Base-by-base conservation (phyloP, 1,140 invertebrate species). In the Drosophila auraria region DNA sequence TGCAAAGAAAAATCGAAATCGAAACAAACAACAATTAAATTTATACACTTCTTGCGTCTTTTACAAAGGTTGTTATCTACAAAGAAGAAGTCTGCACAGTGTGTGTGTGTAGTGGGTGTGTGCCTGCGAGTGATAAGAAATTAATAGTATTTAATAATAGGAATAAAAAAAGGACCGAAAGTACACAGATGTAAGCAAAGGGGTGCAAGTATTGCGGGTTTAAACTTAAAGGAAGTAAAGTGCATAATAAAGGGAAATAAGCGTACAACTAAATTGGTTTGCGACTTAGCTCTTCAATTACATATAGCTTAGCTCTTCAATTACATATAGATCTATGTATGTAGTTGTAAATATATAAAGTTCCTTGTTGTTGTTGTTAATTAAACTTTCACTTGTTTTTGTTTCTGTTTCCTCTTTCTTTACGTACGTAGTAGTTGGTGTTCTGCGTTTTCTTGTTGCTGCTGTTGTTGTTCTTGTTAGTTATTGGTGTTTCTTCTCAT, bases 361-460 rank as follows among this genome's bases (percentile, higher is more conserved):
- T 65, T 72, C 33, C 59, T 77, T 64, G 65, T 64, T 78, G 50
- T 57, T 80, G 54, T 58, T 82, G 20, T 17, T 69, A 33, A 14
- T 66, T 36, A 44, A 69, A 62, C 40, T 73, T 73, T 11, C 30
- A 53, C 65, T 27, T 27, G 5, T 5, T 6, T 6, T 68, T 50
- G 9, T 65, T 51, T 45, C 45, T 62, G 20, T 56, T 38, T 56
- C 33, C 53, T 23, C 53, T 68, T 57, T 47, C 63, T 70, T 75
- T 82, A 79, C 74, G 70, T 75, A 82, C 75, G 44, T 82, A 87
- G 36, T 82, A 87, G 71, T 87, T 87, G 76, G 60, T 87, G 83
- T 84, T 83, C 15, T 65, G 38, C 60, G 77, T 78, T 79, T 38
- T 57, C 53, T 82, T 44, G 60, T 71, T 61, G 45, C 30, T 49